Evolutionary conservation across 2,888 invertebrate genomes (phyloP), one percentile per base, ranked within the genome.

Genomic region (Polydrusus pterygomalis): DNA sequence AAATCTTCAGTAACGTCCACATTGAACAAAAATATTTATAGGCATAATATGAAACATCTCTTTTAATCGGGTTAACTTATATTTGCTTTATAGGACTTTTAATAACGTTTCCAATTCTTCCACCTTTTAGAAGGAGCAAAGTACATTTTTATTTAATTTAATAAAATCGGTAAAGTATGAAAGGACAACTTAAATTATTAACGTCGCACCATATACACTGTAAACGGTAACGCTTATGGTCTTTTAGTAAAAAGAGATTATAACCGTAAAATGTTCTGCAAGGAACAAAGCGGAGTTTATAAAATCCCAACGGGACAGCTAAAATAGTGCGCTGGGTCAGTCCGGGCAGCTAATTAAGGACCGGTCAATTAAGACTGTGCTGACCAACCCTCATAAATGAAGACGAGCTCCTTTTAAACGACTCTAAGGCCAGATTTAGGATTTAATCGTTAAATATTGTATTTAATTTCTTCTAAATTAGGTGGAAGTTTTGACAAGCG

Each of bases 271-370:
- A 64, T 64, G 45, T 45, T 45, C 43, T 43, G 63, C 63, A 63
- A 63, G 64, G 64, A 64, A 64, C 64, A 64, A 64, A 64, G 64
- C 43, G n/a, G 15, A 64, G 47, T 64, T 64, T 64, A 47, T 64
- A 45, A 64, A 64, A 64, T 64, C 64, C 64, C 64, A 64, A 34
- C 47, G 25, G 64, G 64, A 40, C 47, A 64, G 64, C 64, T 64
- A 64, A 45, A 64, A 47, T 64, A 30, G 47, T 64, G 47, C 15
- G 47, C 64, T 64, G 64, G 47, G 64, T 64, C 64, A 64, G 64
- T 43, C 30, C 45, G 45, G 43, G 45, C 64, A 47, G 47, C 47
- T 64, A 64, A 64, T 64, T 64, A 64, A 64, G 64, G 47, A 15
- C 25, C 64, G 11, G 64, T 30, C 47, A 47, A 64, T 64, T 64